Evolutionary conservation across 2,797 vertebrate species (phyloP), one percentile per base, ranked within the genome.

Genomic region (Falco columbarius): DNA sequence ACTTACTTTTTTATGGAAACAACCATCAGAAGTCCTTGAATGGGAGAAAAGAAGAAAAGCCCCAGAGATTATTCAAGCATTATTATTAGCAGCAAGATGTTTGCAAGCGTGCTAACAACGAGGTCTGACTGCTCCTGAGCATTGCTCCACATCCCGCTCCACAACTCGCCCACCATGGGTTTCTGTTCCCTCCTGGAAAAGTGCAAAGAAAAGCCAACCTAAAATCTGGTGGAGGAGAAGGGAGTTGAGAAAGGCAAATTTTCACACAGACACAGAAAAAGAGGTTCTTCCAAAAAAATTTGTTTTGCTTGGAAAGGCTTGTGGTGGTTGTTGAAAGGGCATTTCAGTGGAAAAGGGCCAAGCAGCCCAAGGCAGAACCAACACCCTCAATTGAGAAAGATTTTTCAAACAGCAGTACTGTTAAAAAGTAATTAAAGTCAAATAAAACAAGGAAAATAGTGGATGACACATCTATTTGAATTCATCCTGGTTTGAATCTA

Each of bases 341-440:
- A 92, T 82, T 93, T 94, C 44, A 56, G 61, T 94, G 91, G 91
- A 93, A 93, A 67, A 80, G 32, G 71, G 92, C 94, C 93, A 93
- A 81, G 84, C 75, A 93, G 95, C 96, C 81, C 52, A 44, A 92
- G 84, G 95, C 92, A 88, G 80, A 94, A 89, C 68, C 94, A 95
- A 93, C 90, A 96, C 87, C 96, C 94, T 95, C 84, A 95, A 88
- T 14, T 93, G 87, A 92, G 91, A 91, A 80, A 92, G 81, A 74
- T 86, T 89, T 87, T 95, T 95, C 90, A 87, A 94, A 52, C 52
- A 90, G 65, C 56, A 71, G n/a, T 67, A 62, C 93, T 91, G 36
- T 83, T 93, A 91, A 95, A 81, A 89, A 92, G 59, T 94, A 92
- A 95, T 97, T 95, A 95, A 91, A 95, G 61, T 94, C 84, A 94